phyloP scores from a whole-genome alignment of 2,113 vertebrate genomes.

The Fregata magnificens region DNA sequence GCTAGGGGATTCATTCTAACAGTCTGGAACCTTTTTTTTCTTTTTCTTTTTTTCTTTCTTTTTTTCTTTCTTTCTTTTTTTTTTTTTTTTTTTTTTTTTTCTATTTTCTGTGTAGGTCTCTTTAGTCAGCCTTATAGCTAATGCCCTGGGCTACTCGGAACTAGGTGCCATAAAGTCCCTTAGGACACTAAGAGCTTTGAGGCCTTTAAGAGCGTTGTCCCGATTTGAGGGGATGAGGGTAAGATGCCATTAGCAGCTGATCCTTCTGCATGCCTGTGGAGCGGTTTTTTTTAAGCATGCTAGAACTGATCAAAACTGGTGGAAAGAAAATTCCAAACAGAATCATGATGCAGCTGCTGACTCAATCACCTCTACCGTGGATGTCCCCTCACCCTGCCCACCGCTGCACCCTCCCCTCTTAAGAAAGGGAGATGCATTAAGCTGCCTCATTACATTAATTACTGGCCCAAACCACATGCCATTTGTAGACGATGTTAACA shows the following conservation, averaged over 20 bases:
- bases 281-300: constrained; percentile 91
- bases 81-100: constrained; percentile 82
- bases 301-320: constrained; percentile 91
- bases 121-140: constrained; percentile 99
- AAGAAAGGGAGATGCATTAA: constrained; percentile 74
- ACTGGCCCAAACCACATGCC: constrained; percentile 76
- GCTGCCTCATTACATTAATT: constrained; percentile 93
- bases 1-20: constrained; percentile 95
- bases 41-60: constrained; percentile 81
- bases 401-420: constrained; percentile 65
- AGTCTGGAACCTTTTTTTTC: constrained; percentile 96
- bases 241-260: constrained; percentile 98
- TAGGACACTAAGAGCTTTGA: constrained; percentile 99
- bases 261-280: constrained; percentile 99
- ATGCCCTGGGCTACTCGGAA: constrained; percentile 99
- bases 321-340: constrained; percentile 70
- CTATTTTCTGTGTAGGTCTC: constrained; percentile 99
- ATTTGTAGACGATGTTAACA: constrained; percentile 83
- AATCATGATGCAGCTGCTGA: constrained; percentile 93
- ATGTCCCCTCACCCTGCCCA: constrained; percentile 61
- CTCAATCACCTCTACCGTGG: constrained; percentile 62
- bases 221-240: constrained; percentile 99
- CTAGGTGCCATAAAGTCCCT: constrained; percentile 99
- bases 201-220: constrained; percentile 99
- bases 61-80: constrained; percentile 82